Conservation (phyloP, 2,888 invertebrate species). For the Drosophila seclusa region DNA sequence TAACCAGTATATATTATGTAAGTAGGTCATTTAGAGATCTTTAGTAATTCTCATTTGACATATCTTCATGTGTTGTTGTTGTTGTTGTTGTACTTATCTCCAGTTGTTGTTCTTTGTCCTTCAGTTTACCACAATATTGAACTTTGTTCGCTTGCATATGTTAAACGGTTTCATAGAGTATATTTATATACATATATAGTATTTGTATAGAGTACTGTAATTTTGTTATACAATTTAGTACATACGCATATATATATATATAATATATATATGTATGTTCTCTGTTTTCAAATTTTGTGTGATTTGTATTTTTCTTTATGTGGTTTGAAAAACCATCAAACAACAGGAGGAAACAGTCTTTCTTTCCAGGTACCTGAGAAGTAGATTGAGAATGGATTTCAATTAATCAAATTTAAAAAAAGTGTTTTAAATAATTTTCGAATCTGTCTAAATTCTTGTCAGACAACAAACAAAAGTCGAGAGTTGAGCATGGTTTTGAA, state of each 20-base stretch:
- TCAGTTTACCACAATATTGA: constrained; percentile 51
- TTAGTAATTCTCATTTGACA: constrained; percentile 18
- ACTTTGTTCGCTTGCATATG: constrained; percentile 77
- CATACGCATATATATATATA: constrained; percentile 19
- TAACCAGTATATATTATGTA: constrained; percentile 1
- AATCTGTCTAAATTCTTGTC: not conserved
- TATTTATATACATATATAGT: constrained; percentile 33
- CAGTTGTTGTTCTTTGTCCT: constrained; percentile 29
- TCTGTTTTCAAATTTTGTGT: constrained; percentile 26
- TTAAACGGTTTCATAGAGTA: constrained; percentile 44
- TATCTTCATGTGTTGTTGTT: constrained; percentile 37
- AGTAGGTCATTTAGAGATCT: constrained; percentile 28
- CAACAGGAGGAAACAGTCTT: constrained; percentile 86
- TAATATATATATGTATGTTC: constrained; percentile 13
- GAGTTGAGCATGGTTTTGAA: not conserved
- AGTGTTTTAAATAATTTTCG: not conserved
- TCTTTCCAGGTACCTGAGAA: constrained; percentile 85
- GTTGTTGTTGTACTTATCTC: constrained; percentile 31
- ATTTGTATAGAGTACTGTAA: constrained; percentile 36
- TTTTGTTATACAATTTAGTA: constrained; percentile 49
- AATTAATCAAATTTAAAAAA: constrained; percentile 9
- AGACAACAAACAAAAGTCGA: not conserved
- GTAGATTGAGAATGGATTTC: constrained; percentile 52
- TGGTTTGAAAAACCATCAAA: constrained; percentile 85
- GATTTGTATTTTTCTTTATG: constrained; percentile 66